Conservation (phyloP, 2,113 vertebrate genomes). For the Callipepla californica region DNA sequence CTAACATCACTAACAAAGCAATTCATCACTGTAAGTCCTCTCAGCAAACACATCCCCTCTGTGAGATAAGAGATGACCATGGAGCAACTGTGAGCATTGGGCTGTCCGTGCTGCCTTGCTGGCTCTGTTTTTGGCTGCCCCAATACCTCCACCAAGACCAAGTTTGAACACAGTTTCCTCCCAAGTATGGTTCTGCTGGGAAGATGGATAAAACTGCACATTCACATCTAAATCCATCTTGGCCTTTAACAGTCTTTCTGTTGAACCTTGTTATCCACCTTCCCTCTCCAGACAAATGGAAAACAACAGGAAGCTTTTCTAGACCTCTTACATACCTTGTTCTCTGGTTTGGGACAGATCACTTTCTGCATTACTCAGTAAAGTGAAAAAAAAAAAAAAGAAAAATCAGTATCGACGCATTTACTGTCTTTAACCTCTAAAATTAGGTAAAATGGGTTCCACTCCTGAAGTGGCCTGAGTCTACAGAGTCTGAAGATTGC, state of each 20-base stretch:
- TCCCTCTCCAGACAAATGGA: neutral
- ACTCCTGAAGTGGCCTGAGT: neutral
- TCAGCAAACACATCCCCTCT: too few relatives aligned
- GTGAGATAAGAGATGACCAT: neutral
- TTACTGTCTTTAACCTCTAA: neutral
- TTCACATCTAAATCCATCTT: neutral
- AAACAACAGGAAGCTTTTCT: neutral
- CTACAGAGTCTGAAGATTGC: neutral
- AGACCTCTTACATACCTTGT: neutral
- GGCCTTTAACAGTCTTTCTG: neutral
- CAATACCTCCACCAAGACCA: neutral
- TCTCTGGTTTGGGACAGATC: neutral
- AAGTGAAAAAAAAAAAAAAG: neutral
- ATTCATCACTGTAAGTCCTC: neutral
- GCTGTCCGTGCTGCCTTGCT: neutral
- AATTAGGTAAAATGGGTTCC: neutral
- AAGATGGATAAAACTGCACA: neutral
- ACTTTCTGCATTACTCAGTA: neutral
- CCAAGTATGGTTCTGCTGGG: neutral
- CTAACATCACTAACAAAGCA: neutral
- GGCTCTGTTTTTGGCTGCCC: neutral
- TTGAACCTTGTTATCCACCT: neutral
- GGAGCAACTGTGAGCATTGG: neutral
- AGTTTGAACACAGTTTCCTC: neutral
- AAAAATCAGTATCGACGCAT: neutral